Percentiles rank a stretch among this genome's conserved stretches.
These are phyloP conservation scores for Psophia crepitans DNA, from an alignment of 2,113 vertebrate genomes.

Conservation along the genomic window DNA sequence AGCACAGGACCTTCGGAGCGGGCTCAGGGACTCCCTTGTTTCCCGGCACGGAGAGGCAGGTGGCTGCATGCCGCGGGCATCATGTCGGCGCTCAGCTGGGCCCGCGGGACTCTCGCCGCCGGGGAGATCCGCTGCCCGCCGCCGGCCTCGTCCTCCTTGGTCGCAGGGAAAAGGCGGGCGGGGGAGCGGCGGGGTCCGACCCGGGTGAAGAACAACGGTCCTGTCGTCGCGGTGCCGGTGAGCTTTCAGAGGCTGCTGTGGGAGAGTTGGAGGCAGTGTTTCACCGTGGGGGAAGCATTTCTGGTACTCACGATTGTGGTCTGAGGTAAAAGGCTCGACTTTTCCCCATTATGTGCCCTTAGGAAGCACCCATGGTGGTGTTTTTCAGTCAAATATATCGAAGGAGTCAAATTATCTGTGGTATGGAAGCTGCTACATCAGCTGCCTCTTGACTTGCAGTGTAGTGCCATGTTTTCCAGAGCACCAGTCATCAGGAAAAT, in stretches of 20 bases:
- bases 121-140: background rate
- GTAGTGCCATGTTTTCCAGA: background rate
- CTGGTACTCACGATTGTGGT: rapidly evolving
- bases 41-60: background rate
- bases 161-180: rapidly evolving
- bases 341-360: rapidly evolving
- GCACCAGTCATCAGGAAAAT: background rate
- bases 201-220: rapidly evolving
- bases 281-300: rapidly evolving
- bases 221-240: rapidly evolving
- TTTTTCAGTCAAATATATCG: background rate
- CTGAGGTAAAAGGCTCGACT: rapidly evolving
- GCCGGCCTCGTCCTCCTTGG: rapidly evolving
- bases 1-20: rapidly evolving
- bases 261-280: rapidly evolving
- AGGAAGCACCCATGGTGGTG: rapidly evolving
- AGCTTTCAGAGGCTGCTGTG: rapidly evolving
- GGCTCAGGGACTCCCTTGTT: background rate
- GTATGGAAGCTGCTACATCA: rapidly evolving
- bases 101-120: rapidly evolving
- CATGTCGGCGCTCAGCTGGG: rapidly evolving
- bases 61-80: rapidly evolving
- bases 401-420: background rate
- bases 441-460: no score
- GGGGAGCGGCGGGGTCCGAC: no score